These are phyloP conservation scores for Bombus sylvicola DNA, from an alignment of 1,140 invertebrate genomes.

Conservation along the genomic window DNA sequence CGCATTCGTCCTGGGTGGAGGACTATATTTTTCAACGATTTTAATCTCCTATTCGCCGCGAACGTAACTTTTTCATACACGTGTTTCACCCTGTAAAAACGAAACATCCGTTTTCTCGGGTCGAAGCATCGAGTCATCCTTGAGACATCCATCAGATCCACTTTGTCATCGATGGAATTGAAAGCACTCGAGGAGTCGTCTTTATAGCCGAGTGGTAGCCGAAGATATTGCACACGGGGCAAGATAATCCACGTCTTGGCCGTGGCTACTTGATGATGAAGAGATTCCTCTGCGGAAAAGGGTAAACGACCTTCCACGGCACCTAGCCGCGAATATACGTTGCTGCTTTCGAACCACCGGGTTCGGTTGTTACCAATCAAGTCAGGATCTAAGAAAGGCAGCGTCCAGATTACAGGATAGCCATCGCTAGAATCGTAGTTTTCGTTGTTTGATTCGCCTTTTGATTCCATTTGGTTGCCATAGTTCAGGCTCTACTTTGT, in stretches of 20 bases:
- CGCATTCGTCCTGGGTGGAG: background rate
- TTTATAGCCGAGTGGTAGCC: slow-evolving; percentile 23
- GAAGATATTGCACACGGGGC: slow-evolving; percentile 50
- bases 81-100: background rate
- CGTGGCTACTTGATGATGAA: slow-evolving; percentile 46
- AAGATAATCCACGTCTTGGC: slow-evolving; percentile 52
- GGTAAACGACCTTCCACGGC: slow-evolving; percentile 63
- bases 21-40: background rate
- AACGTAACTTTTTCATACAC: background rate
- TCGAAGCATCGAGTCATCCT: slow-evolving; percentile 47
- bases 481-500: background rate
- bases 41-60: slow-evolving; percentile 10
- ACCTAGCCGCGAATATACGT: slow-evolving; percentile 22
- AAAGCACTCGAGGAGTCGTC: slow-evolving; percentile 35
- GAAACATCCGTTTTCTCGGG: background rate
- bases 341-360: slow-evolving; percentile 43
- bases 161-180: slow-evolving; percentile 47
- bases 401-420: slow-evolving; percentile 57
- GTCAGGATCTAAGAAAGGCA: slow-evolving; percentile 48
- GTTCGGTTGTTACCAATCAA: slow-evolving; percentile 61
- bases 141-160: slow-evolving; percentile 57
- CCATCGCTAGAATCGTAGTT: slow-evolving; percentile 41
- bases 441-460: slow-evolving; percentile 57
- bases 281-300: slow-evolving; percentile 54
- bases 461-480: slow-evolving; percentile 35